phyloP scores from a whole-genome alignment of 1,140 invertebrate genomes.

The Zeugodacus cucurbitae region DNA sequence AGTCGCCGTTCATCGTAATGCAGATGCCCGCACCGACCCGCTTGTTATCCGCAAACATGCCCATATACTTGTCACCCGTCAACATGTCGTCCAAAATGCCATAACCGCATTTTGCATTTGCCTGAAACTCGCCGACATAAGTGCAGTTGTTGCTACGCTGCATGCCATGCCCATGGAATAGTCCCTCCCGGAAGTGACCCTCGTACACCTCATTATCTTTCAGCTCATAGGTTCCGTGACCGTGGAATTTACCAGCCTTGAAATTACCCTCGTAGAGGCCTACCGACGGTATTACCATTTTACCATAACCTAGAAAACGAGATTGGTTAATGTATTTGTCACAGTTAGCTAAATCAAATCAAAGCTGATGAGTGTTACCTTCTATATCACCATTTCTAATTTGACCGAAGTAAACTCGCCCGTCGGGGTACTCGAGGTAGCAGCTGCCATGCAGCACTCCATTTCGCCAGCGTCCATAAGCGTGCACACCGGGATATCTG shows the following conservation, averaged over 20 bases:
- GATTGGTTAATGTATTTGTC: not conserved
- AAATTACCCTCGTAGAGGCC: conserved; percentile 85
- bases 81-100: conserved; percentile 88
- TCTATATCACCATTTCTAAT: conserved; percentile 80
- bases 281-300: conserved; percentile 63
- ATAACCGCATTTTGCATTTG: conserved; percentile 82
- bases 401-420: conserved; percentile 80
- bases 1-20: conserved; percentile 88
- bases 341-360: not conserved
- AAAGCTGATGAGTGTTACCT: conserved; percentile 66
- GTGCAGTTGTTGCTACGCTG: conserved; percentile 84
- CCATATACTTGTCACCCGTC: conserved; percentile 89
- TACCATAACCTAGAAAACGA: conserved; percentile 56
- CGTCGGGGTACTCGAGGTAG: conserved; percentile 84
- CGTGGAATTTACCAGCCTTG: conserved; percentile 86
- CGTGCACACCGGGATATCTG: conserved; percentile 81
- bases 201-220: conserved; percentile 79
- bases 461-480: conserved; percentile 80
- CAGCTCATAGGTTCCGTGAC: conserved; percentile 77
- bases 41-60: conserved; percentile 84
- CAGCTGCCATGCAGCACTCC: conserved; percentile 86
- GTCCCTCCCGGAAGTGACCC: conserved; percentile 85
- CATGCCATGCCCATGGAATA: conserved; percentile 85
- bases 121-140: conserved; percentile 87
- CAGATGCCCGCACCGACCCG: conserved; percentile 84